Base-by-base conservation (phyloP, 2,113 vertebrate species). In the Sus scrofa region DNA sequence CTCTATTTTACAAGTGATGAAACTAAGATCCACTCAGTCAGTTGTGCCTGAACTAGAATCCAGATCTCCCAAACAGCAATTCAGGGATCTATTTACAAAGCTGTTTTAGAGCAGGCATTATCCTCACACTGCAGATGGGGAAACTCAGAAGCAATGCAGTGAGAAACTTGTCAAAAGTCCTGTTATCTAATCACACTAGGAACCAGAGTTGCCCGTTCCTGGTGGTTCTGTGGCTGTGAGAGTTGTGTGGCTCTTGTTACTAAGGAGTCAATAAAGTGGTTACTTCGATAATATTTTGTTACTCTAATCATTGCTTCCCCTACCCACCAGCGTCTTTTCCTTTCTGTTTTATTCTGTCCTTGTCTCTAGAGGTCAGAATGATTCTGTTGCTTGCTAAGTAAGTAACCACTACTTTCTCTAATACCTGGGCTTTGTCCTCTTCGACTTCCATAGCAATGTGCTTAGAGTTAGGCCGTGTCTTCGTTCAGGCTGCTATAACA, bases 301-400 rank as follows among this genome's bases (percentile, higher is more conserved):
- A n/a, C 60, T 84, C 56, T 54, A 18, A 54, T 71, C 34, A 93
- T 87, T 60, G 34, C 24, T 39, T 92, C 14, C 60, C 73, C 52
- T 60, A 7, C 9, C 54, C 4, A 15, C 16, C 10, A 58, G 34
- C 13, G 12, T 62, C 32, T 85, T 60, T 65, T 60, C 56, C 44
- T 50, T 18, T 74, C 6, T 9, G 1, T 78, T 67, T 78, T 34
- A 44, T 30, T 81, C 63, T 34, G 30, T 67, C 90, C 52, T 50
- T 54, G 63, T 81, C 50, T 93, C 73, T 81, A 37, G 37, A 67
- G 77, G 74, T 85, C 20, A 52, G 63, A 54, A n/a, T 68, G 30
- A 44, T 86, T 89, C 30, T n/a, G 19, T 73, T 89, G 19, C 78
- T 89, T 58, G 24, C 73, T 87, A 56, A 83, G 86, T 84, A 90